These are phyloP conservation scores for Odontophorus gujanensis DNA, from an alignment of 2,113 vertebrate genomes.

Conservation along the genomic window DNA sequence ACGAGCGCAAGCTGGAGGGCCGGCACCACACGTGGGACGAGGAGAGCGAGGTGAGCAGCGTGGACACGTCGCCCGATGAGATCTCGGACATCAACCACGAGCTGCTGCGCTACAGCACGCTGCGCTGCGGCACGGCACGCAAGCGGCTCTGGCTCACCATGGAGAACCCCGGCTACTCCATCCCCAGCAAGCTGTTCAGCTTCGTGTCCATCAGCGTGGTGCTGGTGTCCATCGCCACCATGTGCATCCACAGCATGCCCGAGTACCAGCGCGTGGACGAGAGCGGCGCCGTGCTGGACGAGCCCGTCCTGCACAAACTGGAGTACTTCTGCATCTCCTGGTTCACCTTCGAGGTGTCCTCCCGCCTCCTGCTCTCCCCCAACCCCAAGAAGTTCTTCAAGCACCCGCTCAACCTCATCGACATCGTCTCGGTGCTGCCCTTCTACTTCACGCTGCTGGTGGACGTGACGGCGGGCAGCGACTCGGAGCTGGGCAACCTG, in stretches of 20 bases:
- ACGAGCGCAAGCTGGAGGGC: constrained; percentile 91
- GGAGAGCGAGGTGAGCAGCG: constrained; percentile 94
- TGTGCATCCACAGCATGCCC: constrained; percentile 96
- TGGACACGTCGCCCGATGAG: constrained; percentile 92
- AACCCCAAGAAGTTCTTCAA: constrained; percentile 92
- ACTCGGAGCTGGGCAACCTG: constrained; percentile 85
- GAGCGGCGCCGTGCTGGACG: constrained; percentile 80
- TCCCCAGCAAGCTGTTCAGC: constrained; percentile 96
- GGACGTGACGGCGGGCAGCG: constrained; percentile 81
- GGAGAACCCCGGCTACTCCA: constrained; percentile 97
- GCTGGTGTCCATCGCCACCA: constrained; percentile 90
- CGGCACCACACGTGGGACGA: constrained; percentile 92
- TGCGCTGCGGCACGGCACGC: constrained; percentile 86
- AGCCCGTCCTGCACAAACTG: constrained; percentile 84
- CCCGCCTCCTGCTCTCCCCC: constrained; percentile 90
- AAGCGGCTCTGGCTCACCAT: constrained; percentile 95
- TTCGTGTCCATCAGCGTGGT: constrained; percentile 93
- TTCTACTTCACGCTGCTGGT: constrained; percentile 94
- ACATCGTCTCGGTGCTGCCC: constrained; percentile 91
- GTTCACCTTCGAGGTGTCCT: constrained; percentile 96
- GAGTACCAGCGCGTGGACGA: constrained; percentile 90
- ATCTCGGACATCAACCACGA: constrained; percentile 94
- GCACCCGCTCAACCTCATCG: constrained; percentile 94
- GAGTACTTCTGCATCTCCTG: constrained; percentile 96
- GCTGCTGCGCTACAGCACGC: constrained; percentile 86